Percentiles rank a stretch among this genome's conserved stretches.
Conservation (phyloP, 2,888 invertebrate genomes). For the Volucella inflata region DNA sequence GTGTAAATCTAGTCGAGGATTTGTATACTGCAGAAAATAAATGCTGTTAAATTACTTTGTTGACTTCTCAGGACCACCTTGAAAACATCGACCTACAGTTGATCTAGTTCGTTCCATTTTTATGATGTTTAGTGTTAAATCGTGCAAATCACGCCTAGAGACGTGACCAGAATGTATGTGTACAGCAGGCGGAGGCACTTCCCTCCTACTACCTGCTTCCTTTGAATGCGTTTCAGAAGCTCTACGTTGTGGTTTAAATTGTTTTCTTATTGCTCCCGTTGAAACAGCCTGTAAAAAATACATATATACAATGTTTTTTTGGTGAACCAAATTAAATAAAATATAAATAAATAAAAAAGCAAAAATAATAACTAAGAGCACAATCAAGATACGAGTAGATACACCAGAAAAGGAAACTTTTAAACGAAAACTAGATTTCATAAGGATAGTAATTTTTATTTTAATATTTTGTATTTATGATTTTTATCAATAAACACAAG, state of each 20-base stretch:
- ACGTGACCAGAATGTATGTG: background rate
- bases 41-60: constrained; percentile 22
- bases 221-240: background rate
- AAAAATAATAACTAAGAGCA: too few relatives aligned
- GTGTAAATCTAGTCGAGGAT: constrained; percentile 88
- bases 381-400: too few relatives aligned
- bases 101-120: constrained; percentile 44
- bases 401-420: too few relatives aligned
- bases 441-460: too few relatives aligned
- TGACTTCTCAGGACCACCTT: background rate
- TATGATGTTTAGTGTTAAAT: background rate
- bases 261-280: constrained; percentile 18
- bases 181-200: too few relatives aligned
- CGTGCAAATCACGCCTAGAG: constrained; percentile 23
- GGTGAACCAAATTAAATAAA: background rate
- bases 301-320: background rate
- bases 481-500: too few relatives aligned
- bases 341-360: too few relatives aligned
- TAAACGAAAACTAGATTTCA: too few relatives aligned
- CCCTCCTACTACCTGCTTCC: too few relatives aligned
- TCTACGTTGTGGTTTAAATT: background rate
- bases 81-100: constrained; percentile 47
- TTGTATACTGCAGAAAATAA: constrained; percentile 49
- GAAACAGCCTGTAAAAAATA: constrained; percentile 14
- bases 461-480: too few relatives aligned